Evolutionary conservation across 2,888 invertebrate species (phyloP).

Genomic region (Drosophila affinis): DNA sequence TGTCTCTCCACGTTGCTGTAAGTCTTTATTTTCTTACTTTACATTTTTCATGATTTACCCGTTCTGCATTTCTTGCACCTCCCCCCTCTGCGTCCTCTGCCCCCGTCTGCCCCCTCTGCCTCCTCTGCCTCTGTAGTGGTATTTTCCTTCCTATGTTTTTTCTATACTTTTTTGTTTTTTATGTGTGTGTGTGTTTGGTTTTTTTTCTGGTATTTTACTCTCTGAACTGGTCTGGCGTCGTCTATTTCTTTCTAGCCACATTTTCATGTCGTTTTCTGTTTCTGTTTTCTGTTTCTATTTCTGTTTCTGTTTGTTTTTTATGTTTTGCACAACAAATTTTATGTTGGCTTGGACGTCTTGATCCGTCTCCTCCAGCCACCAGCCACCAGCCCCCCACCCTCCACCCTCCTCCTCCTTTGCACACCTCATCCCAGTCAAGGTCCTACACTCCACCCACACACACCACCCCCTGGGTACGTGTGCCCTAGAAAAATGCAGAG

Average conservation of each 20-base stretch:
- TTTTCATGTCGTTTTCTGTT: slow-evolving; percentile 72
- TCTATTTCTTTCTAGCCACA: slow-evolving; percentile 48
- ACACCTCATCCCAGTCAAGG: neutral
- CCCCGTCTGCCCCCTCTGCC: slow-evolving; percentile 9
- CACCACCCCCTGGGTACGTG: slow-evolving; percentile 54
- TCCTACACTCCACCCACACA: neutral
- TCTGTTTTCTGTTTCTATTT: slow-evolving; percentile 13
- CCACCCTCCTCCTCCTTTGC: neutral
- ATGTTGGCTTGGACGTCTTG: slow-evolving; percentile 65
- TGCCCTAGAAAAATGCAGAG: slow-evolving; percentile 70
- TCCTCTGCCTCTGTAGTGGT: neutral
- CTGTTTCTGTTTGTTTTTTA: slow-evolving; percentile 68
- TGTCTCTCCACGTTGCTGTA: slow-evolving; percentile 2
- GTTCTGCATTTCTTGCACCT: slow-evolving; percentile 57
- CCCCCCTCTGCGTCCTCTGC: too few species aligned
- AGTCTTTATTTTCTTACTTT: slow-evolving; percentile 54
- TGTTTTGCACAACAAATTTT: slow-evolving; percentile 75
- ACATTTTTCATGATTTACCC: slow-evolving; percentile 69
- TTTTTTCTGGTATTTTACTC: slow-evolving; percentile 34
- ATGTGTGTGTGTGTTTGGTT: slow-evolving; percentile 18
- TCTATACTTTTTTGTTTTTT: slow-evolving; percentile 23
- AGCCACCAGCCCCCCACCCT: neutral
- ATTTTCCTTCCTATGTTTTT: slow-evolving; percentile 10
- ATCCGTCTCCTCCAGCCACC: slow-evolving; percentile 3
- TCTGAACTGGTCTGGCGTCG: slow-evolving; percentile 32